phyloP scores from a whole-genome alignment of 2,797 vertebrate species.

The Phoeniculus purpureus region DNA sequence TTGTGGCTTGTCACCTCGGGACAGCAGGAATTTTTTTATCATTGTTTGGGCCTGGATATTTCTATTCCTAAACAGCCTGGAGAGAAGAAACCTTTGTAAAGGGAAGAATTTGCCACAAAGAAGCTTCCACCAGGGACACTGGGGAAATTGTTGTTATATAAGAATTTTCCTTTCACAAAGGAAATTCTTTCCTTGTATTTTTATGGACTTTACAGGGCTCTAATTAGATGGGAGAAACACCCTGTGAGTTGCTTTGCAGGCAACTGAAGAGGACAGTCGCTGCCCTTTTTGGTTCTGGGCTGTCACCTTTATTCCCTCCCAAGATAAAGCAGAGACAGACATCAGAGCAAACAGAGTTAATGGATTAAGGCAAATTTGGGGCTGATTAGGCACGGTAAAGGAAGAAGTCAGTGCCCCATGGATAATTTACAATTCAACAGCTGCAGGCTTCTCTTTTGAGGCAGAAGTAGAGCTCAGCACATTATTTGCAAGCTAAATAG shows the following conservation, averaged over 20 bases:
- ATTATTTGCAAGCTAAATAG: conserved; percentile 14
- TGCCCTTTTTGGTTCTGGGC: conserved; percentile 13
- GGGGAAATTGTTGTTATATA: neutral
- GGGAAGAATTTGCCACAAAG: neutral
- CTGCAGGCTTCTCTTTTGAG: conserved; percentile 51
- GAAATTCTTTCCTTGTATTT: neutral
- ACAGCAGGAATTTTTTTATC: neutral
- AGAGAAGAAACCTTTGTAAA: neutral
- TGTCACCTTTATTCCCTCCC: conserved; percentile 58
- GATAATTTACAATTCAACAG: conserved; percentile 46
- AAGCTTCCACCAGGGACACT: neutral
- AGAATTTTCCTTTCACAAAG: neutral
- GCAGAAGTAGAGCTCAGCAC: conserved; percentile 22
- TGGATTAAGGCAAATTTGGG: conserved; percentile 55
- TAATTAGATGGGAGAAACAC: neutral
- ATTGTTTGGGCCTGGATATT: neutral
- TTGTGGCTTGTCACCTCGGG: neutral
- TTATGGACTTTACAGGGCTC: neutral
- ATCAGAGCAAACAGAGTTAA: conserved; percentile 62
- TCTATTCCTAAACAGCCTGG: neutral
- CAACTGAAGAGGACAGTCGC: neutral
- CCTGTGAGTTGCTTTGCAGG: neutral
- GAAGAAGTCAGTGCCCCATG: conserved; percentile 35
- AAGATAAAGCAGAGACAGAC: conserved; percentile 61
- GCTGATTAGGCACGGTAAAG: conserved; percentile 58